Percentiles rank a stretch among this genome's conserved stretches.
These are phyloP conservation scores for Darevskia nairensis DNA, from an alignment of 2,797 vertebrate genomes.

Conservation along the genomic window DNA sequence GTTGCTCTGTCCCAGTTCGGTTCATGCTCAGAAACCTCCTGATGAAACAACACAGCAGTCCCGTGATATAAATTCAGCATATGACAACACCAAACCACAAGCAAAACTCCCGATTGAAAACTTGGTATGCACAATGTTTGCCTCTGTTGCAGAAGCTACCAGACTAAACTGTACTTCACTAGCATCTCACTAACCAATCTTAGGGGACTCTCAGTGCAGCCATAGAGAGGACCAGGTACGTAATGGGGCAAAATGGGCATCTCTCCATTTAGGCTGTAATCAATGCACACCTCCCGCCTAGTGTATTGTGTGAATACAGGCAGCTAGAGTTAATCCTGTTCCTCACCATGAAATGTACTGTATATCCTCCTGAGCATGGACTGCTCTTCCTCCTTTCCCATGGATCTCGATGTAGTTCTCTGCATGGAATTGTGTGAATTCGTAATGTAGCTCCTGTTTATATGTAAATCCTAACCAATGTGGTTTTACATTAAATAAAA, in stretches of 20 bases:
- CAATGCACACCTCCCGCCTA: conserved; percentile 28
- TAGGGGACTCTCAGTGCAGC: neutral
- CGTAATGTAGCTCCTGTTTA: conserved; percentile 47
- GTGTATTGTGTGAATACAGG: conserved; percentile 18
- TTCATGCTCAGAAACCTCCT: conserved; percentile 7
- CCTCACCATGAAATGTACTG: conserved; percentile 19
- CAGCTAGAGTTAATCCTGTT: neutral
- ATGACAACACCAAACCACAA: neutral
- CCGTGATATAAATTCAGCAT: neutral
- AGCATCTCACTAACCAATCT: neutral
- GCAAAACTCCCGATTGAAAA: neutral
- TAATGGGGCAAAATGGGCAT: conserved; percentile 1
- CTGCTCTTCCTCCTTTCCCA: neutral
- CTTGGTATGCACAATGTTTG: neutral
- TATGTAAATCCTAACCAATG: conserved; percentile 52
- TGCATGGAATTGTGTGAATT: conserved; percentile 61
- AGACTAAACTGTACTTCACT: neutral
- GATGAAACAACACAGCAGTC: neutral
- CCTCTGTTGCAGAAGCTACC: fast-evolving
- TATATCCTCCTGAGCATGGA: conserved; percentile 25
- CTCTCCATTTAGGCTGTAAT: conserved; percentile 25
- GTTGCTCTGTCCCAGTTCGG: neutral
- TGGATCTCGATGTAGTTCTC: conserved; percentile 42
- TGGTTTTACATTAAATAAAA: conserved; percentile 74
- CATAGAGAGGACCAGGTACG: neutral